A percentile compares a stretch with the other conserved stretches of the same genome.
Conservation (phyloP, 2,888 invertebrate genomes). For the Euclidia mi region DNA sequence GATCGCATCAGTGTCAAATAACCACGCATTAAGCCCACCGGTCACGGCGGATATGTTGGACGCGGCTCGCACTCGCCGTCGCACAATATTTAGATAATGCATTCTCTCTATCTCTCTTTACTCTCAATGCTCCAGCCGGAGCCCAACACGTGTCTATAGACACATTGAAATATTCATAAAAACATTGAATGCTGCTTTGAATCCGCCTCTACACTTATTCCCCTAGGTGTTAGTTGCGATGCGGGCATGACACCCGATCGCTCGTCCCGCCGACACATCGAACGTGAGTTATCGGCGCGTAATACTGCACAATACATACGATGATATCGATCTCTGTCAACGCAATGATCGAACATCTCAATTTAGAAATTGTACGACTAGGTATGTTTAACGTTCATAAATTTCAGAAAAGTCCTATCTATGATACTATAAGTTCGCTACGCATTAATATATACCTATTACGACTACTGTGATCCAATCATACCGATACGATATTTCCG, state of each 20-base stretch:
- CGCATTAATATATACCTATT: constrained; percentile 64
- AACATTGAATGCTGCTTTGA: constrained; percentile 45
- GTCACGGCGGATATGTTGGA: constrained; percentile 5
- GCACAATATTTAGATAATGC: constrained; percentile 38
- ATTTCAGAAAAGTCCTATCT: constrained; percentile 89
- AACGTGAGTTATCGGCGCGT: constrained; percentile 49
- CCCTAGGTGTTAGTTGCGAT: constrained; percentile 24
- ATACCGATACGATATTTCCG: constrained; percentile 58
- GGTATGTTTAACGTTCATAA: constrained; percentile 86
- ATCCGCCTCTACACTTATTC: constrained; percentile 28
- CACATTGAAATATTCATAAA: constrained; percentile 52
- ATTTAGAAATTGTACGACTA: constrained; percentile 77
- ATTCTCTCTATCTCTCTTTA: constrained; percentile 37
- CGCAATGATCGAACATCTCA: constrained; percentile 58
- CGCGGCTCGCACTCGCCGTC: constrained; percentile 21
- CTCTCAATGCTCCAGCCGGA: constrained; percentile 24
- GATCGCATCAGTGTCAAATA: too few species aligned
- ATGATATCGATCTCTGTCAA: constrained; percentile 53
- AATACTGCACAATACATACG: constrained; percentile 78
- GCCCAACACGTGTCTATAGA: constrained; percentile 34
- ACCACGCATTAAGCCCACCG: too few species aligned
- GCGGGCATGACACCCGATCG: constrained; percentile 28
- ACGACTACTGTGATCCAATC: constrained; percentile 69
- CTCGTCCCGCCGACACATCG: constrained; percentile 20
- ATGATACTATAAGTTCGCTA: constrained; percentile 76